Evolutionary conservation across 2,113 vertebrate species (phyloP), one percentile per base, ranked within the genome.

Genomic region (Istiophorus platypterus): DNA sequence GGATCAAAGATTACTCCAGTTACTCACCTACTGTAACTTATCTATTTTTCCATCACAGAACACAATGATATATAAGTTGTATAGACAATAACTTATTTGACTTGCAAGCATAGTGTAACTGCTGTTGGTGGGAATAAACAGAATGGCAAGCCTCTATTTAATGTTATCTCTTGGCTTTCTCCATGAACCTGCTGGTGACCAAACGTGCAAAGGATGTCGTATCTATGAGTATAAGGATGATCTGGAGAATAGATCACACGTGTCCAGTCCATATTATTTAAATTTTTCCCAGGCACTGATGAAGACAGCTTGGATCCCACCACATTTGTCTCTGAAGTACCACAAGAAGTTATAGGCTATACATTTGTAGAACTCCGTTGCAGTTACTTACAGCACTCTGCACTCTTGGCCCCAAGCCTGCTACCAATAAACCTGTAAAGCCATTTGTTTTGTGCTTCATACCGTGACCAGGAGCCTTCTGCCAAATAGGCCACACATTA

Each of bases 381-480:
- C 37, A 39, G 37, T 9, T 12, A 20, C 56, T 37, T 31, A 24
- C 2, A 59, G 45, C 69, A 41, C 29, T 5, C 75, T 12, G 64
- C 39, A 39, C 18, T 72, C 22, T 51, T 66, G 65, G 75, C 64
- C 24, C 22, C 9, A 5, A 37, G 75, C 56, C 29, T 61, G 54
- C 52, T 20, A 15, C 9, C 15, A 58, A 14, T 7, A 31, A 66
- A 72, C 27, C 26, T 68, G 54, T 51, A 42, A 66, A 62, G 22
- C 7, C 11, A 41, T 63, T 41, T 78, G 29, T 57, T 69, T 68
- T 31, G 51, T 45, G 49, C 37, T 18, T 49, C 29, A 69, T 22
- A 37, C 11, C 27, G 14, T 59, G 31, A 69, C 63, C 75, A 18
- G 29, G 14, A 49, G 13, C 14, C 37, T 49, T 27, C 20, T 39